Conservation (phyloP, 2,113 vertebrate species). For the Pelobates fuscus region DNA sequence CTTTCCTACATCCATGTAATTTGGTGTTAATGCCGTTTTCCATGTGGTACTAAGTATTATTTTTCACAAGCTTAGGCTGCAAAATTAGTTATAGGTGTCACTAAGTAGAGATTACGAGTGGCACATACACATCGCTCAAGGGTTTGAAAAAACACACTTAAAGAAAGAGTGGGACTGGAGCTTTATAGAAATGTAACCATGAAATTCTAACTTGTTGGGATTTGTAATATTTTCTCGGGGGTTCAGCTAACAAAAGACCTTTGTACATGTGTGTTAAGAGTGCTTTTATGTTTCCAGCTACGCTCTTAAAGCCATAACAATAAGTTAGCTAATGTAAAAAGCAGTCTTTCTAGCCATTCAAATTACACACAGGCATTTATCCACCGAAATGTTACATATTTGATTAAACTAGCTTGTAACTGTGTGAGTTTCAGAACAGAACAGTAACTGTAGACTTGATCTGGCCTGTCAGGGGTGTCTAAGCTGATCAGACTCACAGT, state of each 20-base stretch:
- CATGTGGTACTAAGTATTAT: conserved; percentile 17
- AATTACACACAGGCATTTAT: neutral
- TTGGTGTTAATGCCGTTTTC: conserved; percentile 15
- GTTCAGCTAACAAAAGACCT: conserved; percentile 24
- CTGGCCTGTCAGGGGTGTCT: neutral
- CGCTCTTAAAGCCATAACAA: conserved; percentile 11
- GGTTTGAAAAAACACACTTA: conserved; percentile 5
- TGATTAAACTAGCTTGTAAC: neutral
- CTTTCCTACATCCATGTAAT: conserved; percentile 3
- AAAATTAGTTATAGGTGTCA: conserved; percentile 30
- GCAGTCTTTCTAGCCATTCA: neutral
- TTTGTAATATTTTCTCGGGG: conserved; percentile 16
- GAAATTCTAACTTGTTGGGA: neutral
- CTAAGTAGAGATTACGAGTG: conserved; percentile 3
- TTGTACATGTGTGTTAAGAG: conserved; percentile 25
- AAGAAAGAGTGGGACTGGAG: neutral
- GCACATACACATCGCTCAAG: neutral
- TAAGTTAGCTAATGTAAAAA: conserved; percentile 9
- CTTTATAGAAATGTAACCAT: conserved; percentile 1
- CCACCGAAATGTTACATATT: neutral
- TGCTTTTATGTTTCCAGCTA: conserved; percentile 22
- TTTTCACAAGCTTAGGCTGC: conserved; percentile 25
- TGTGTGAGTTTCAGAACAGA: neutral
- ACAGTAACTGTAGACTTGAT: neutral
- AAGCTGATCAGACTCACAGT: too few relatives aligned